Evolutionary conservation across 1,140 invertebrate species (phyloP), one percentile per base, ranked within the genome.

Genomic region (Cephus cinctus): DNA sequence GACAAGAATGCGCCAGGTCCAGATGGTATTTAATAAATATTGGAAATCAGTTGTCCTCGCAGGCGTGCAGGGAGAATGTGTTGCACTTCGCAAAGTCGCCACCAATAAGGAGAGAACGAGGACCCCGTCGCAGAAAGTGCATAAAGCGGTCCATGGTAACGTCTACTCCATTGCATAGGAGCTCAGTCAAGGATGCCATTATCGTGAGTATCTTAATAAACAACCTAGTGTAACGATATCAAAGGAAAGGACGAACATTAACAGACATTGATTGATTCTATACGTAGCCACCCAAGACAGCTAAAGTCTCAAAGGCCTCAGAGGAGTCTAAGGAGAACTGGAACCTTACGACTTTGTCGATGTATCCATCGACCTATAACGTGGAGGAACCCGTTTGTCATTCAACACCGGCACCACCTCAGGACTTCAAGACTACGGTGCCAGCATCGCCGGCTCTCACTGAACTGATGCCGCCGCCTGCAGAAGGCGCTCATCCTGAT

Each of bases 41-140:
- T 56, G 20, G n/a, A n/a, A n/a, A n/a, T n/a, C n/a, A 4, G 14
- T 55, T 55, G 31, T 41, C 42, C 56, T 50, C 34, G 22, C 48
- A 77, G 75, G 74, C 70, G 39, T 78, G 74, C 55, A 76, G 76
- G 57, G 76, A 77, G 47, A 78, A 78, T 59, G 72, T 78, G 56
- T 59, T 77, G 53, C 71, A 75, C 57, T 76, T 73, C 59, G 60
- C 70, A 22, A 77, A 76, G 65, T 66, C 72, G 21, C 50, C 67
- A 2, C 66, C 70, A 32, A 63, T 60, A 30, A 72, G 69, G 53
- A 65, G 65, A 54, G 71, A 74, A 25, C 62, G 65, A 43, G 63
- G 63, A 50, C 63, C 69, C 41, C 62, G 72, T 43, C 63, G 66
- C 49, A 66, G 73, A 59, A 78, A 76, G 58, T 75, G 67, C 50